phyloP scores from a whole-genome alignment of 2,888 invertebrate species.

The Spilarctia lutea region DNA sequence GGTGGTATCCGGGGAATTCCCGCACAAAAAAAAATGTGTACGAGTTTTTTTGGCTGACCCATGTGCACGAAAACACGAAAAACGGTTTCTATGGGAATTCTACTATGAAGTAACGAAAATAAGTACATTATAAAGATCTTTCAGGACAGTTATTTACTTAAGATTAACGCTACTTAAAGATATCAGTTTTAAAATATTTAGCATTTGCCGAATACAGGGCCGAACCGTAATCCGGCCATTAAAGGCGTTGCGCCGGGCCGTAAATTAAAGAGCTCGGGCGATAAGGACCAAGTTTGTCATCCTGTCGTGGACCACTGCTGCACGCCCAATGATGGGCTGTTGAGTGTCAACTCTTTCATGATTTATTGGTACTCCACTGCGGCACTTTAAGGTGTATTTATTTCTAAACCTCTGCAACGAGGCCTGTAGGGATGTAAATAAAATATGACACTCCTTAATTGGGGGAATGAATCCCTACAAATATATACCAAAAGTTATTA shows the following conservation, averaged over 20 bases:
- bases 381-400: neutral
- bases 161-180: neutral
- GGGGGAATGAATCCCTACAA: too few species aligned
- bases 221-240: slow-evolving; percentile 41
- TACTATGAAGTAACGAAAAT: neutral
- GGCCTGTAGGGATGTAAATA: neutral
- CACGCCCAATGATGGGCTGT: slow-evolving; percentile 14
- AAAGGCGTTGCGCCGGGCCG: slow-evolving; percentile 31
- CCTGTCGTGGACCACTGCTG: slow-evolving; percentile 25
- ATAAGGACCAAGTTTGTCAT: slow-evolving; percentile 49
- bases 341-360: slow-evolving; percentile 9
- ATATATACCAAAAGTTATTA: neutral
- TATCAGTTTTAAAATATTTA: slow-evolving; percentile 26
- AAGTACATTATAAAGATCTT: neutral
- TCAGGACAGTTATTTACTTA: neutral
- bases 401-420: neutral
- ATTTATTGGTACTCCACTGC: slow-evolving; percentile 13
- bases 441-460: neutral
- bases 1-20: too few species aligned
- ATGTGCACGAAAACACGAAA: neutral
- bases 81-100: neutral
- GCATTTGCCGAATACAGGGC: slow-evolving; percentile 18
- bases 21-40: too few species aligned
- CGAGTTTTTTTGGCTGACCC: too few species aligned
- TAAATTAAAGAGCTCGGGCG: slow-evolving; percentile 43